Base-by-base conservation (phyloP, 2,797 vertebrate species). In the Betta splendens region DNA sequence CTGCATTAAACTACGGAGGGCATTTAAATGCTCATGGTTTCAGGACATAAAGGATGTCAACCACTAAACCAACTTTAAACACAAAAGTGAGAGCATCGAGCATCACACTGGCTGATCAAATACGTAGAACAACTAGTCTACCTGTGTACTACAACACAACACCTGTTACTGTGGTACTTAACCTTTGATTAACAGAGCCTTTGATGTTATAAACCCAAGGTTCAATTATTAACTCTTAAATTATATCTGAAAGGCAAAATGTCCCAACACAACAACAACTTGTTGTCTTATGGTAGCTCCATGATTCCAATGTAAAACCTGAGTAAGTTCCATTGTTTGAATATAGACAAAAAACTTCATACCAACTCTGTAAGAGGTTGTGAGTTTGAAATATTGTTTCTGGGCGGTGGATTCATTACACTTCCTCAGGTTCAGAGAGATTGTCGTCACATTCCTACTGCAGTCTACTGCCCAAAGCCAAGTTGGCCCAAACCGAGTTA, bases 1-100 rank as follows among this genome's bases (percentile, higher is more conserved):
- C 25, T 49, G 54, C 58, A 52, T 56, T 42, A 49, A 46, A 49
- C 18, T 9, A 26, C 7, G 23, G 23, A 10, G 1, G 58, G 17
- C 22, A 9, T 15, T 49, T 9, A 13, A 5, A 7, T 3, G 7
- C 17, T 13, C 17, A 13, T 9, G 15, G 7, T 35, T 37, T 5
- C n/a, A 22, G 26, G 22, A n/a, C 44, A 17, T 22, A 37, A 22
- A 21, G 8, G 23, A 17, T 2, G 15, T 38, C 18, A 5, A 23
- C 45, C 11, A 23, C n/a, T 22, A 9, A 45, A 16, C 15, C 20
- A 48, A 50, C 12, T 33, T 7, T 42, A 7, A 9, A 7, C 1
- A 16, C 20, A 38, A 13, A 0, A 25, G 3, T n/a, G 28, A 7
- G 1, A 4, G 26, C 20, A 20, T 3, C 17, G 1, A 2, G 20